Percentiles rank a stretch among this genome's conserved stretches.
Evolutionary conservation across 2,797 vertebrate species (phyloP).

Genomic region (Choloepus didactylus): DNA sequence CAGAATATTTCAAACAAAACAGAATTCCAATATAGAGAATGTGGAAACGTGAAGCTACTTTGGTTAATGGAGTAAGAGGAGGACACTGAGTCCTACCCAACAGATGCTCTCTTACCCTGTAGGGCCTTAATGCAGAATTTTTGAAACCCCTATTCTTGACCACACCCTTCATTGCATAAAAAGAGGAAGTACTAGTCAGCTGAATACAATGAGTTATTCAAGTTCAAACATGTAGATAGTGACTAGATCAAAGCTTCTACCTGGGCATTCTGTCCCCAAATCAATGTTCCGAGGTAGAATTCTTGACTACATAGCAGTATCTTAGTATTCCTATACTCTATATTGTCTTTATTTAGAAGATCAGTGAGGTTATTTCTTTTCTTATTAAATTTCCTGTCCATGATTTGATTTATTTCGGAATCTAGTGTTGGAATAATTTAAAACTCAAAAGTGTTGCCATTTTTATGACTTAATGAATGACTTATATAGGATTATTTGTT

Average conservation of each 20-base stretch:
- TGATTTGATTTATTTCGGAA: neutral
- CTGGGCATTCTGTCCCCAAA: neutral
- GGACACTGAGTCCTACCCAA: neutral
- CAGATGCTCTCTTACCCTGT: neutral
- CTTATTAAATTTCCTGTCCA: neutral
- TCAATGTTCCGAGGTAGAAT: neutral
- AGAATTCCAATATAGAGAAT: neutral
- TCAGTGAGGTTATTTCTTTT: neutral
- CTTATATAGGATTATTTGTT: constrained; percentile 4
- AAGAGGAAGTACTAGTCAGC: neutral
- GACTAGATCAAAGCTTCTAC: neutral
- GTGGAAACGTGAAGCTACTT: neutral
- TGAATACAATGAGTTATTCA: neutral
- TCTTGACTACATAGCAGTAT: neutral
- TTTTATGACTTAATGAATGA: neutral
- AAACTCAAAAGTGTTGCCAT: neutral
- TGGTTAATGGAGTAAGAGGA: neutral
- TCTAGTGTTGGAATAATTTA: neutral
- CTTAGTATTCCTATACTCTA: neutral
- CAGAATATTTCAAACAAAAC: neutral
- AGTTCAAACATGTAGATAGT: neutral
- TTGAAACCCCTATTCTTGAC: neutral
- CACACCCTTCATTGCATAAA: neutral
- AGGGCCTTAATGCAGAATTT: neutral
- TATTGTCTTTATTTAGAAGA: neutral